phyloP scores from a whole-genome alignment of 2,797 vertebrate genomes.

The Leucoraja ocellata region DNA sequence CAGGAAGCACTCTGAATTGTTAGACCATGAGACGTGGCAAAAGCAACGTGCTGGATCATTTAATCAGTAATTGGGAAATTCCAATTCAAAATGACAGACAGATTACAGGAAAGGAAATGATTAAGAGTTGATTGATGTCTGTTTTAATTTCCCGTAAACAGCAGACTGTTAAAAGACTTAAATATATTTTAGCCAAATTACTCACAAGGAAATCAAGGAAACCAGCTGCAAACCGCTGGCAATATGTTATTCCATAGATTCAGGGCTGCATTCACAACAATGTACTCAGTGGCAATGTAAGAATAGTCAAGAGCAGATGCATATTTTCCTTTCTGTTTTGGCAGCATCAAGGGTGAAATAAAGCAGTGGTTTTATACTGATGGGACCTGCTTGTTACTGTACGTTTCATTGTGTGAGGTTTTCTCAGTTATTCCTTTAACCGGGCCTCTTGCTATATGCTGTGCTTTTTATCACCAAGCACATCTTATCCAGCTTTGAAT shows the following conservation, averaged over 20 bases:
- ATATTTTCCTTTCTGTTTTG: not conserved
- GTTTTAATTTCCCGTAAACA: not conserved
- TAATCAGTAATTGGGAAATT: not conserved
- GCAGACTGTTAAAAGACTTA: not conserved
- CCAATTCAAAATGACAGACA: not conserved
- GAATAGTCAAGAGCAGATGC: too few species aligned
- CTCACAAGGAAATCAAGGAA: not conserved
- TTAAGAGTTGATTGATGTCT: not conserved
- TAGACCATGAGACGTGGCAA: not conserved
- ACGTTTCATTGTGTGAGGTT: not conserved
- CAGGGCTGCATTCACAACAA: not conserved
- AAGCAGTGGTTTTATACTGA: not conserved
- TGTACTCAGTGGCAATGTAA: not conserved
- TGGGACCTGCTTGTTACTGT: not conserved
- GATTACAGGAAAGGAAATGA: not conserved
- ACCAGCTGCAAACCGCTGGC: not conserved
- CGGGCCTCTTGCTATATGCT: not conserved
- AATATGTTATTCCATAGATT: not conserved
- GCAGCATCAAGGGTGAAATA: not conserved
- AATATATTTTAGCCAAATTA: not conserved
- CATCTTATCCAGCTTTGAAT: not conserved
- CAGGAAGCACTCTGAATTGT: not conserved
- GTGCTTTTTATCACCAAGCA: not conserved
- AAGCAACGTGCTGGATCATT: not conserved
- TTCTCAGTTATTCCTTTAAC: not conserved